These are phyloP conservation scores for Calliopum simillimum DNA, from an alignment of 2,888 invertebrate species.

Conservation along the genomic window DNA sequence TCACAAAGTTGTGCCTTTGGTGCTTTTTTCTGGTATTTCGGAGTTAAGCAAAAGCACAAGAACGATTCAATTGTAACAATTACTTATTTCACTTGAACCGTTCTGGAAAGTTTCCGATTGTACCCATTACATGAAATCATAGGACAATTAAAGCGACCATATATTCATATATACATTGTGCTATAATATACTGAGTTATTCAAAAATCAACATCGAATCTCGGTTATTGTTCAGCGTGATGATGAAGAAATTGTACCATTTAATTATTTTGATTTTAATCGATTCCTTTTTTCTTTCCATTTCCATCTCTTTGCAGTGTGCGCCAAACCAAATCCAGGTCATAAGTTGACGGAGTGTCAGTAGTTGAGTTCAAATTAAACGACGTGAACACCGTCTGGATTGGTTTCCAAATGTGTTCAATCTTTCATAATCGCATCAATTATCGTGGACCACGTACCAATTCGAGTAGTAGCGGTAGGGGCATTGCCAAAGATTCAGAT, in stretches of 20 bases:
- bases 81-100: background rate
- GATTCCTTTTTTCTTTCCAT: slow-evolving; percentile 1
- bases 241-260: too few relatives aligned
- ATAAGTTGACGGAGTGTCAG: slow-evolving; percentile 24
- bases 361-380: background rate
- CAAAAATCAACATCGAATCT: too few relatives aligned
- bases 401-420: slow-evolving; percentile 59
- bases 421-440: slow-evolving; percentile 65
- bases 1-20: slow-evolving; percentile 53
- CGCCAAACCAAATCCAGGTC: slow-evolving; percentile 18
- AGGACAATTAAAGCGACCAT: background rate
- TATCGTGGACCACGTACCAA: slow-evolving; percentile 61
- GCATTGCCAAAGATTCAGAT: slow-evolving; percentile 58
- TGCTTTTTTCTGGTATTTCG: background rate
- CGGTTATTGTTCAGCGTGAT: too few relatives aligned
- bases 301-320: background rate
- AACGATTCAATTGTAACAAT: slow-evolving; percentile 17
- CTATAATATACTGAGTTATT: too few relatives aligned
- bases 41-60: background rate
- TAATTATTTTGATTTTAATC: background rate
- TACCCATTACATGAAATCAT: slow-evolving; percentile 29
- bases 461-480: slow-evolving; percentile 48
- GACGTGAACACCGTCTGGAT: background rate
- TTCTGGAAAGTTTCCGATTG: slow-evolving; percentile 10
- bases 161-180: background rate